Base-by-base conservation (phyloP, 2,888 invertebrate species). In the Macrosoma leucophasiata region DNA sequence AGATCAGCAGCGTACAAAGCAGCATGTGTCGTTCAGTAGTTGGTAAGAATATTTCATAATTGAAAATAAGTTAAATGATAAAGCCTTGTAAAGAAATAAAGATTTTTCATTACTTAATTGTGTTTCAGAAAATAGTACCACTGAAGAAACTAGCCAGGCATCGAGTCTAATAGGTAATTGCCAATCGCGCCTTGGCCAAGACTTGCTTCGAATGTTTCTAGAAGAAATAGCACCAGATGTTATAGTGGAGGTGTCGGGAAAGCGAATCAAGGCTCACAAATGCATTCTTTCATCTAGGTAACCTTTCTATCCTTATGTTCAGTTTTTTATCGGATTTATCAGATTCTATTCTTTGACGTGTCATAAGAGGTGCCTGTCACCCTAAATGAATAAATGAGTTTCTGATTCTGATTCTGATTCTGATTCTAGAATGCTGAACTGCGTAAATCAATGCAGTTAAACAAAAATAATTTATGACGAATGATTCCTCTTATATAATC, bases 211-310 rank as follows among this genome's bases (percentile, higher is more conserved):
- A 45, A 96, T 97, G 96, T 96, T 96, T 67, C 72, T 95, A 41
- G 94, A 95, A 59, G 95, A 95, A 76, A 92, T 95, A 33, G 94
- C 94, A 46, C 91, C 96, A 0, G 96, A 96, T 63, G 94, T 95
- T 24, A 88, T 91, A 3, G 90, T 95, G 6, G 93, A 95, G 64
- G 94, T 95, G 7, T 90, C 90, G 22, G 95, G 94, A 1, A 87
- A 91, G 29, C 88, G 92, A 29, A 90, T 97, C 29, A 91, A 91
- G 62, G 96, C 96, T 1, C 96, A 96, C 65, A 95, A 95, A 72
- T 96, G 96, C 67, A 94, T 97, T 56, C 78, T 97, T 41, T 92
- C 95, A 30, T 95, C 96, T 8, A 86, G 84, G 84, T 81, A 57
- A 33, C 14, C 13, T 13, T 2, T 27, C n/a, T n/a, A n/a, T n/a